A percentile compares a stretch with the other conserved stretches of the same genome.
phyloP scores from a whole-genome alignment of 1,140 invertebrate genomes.

The Daktulosphaira vitifoliae region DNA sequence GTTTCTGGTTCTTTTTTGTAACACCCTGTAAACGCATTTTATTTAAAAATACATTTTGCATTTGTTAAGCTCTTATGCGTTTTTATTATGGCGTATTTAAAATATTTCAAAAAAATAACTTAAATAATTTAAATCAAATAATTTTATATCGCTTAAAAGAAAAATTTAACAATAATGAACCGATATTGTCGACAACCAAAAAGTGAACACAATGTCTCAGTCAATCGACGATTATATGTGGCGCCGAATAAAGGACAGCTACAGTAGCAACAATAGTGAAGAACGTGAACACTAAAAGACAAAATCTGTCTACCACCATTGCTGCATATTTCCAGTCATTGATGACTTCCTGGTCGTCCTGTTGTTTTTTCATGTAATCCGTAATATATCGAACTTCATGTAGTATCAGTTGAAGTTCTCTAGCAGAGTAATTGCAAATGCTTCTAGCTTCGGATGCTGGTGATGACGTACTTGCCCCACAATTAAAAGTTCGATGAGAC shows the following conservation, averaged over 20 bases:
- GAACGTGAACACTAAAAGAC: conserved; percentile 91
- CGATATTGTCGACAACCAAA: not conserved
- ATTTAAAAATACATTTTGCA: not conserved
- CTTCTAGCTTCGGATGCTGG: conserved; percentile 44
- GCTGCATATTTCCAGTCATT: conserved; percentile 99
- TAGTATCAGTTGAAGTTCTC: conserved; percentile 73
- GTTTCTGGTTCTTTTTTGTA: not conserved
- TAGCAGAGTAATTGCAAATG: conserved; percentile 44
- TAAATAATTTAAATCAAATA: not conserved
- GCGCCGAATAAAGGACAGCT: conserved; percentile 84
- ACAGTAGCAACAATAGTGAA: conserved; percentile 94
- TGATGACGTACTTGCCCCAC: conserved; percentile 42
- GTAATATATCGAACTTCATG: conserved; percentile 92
- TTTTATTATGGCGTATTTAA: not conserved
- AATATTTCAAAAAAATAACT: not conserved
- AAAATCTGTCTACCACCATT: conserved; percentile 96
- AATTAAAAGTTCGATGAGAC: conserved; percentile 49
- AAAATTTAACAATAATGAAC: conserved; percentile 12
- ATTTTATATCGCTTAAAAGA: not conserved
- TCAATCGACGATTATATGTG: conserved; percentile 92
- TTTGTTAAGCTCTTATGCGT: conserved; percentile 16
- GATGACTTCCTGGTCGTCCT: conserved; percentile 82
- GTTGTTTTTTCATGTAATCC: conserved; percentile 75
- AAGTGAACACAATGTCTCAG: conserved; percentile 14
- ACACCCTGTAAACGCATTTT: conserved; percentile 26